Evolutionary conservation across 2,797 vertebrate species (phyloP), one percentile per base, ranked within the genome.

Genomic region (Glyptemys insculpta): DNA sequence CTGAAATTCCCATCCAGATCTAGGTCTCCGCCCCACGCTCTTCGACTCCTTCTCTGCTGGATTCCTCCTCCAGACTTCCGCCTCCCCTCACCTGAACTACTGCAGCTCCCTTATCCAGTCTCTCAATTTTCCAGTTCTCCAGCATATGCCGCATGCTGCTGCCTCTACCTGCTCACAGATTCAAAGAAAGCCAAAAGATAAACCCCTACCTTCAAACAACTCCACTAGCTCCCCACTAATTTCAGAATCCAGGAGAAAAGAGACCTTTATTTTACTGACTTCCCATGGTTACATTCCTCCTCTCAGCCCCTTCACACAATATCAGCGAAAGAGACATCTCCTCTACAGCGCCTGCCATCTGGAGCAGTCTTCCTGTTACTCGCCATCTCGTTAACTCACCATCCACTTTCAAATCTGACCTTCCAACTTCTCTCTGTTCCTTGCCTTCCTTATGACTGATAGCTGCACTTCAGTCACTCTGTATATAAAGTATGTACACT

Each of bases 351-450:
- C 74, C 50, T 68, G 72, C 8, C 10, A 34, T 27, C 50, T 34
- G 59, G 16, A 12, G 50, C n/a, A 37, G 44, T 44, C 57, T 57
- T 52, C 72, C 6, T 18, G 12, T 44, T 44, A 29, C 44, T 49
- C 41, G 12, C 16, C 9, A 47, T 16, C 16, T 19, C 0, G 0
- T 31, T 74, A 52, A 57, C 50, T 59, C 52, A 23, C 50, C 53
- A 12, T 14, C 37, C 4, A 2, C 59, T 79, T 65, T 50, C 41
- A 29, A 41, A 12, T 27, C 41, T 82, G 29, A 79, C 34, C 79
- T 57, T 44, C 49, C 49, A 78, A 72, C 50, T 27, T 6, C 37
- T 2, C 0, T 3, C 56, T 44, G 0, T 0, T 41, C 0, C 1
- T 21, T 34, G 57, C 27, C 41, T 27, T 29, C 52, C 41, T 5